Evolutionary conservation across 1,140 invertebrate species (phyloP), one percentile per base, ranked within the genome.

Genomic region (Leptinotarsa texana): DNA sequence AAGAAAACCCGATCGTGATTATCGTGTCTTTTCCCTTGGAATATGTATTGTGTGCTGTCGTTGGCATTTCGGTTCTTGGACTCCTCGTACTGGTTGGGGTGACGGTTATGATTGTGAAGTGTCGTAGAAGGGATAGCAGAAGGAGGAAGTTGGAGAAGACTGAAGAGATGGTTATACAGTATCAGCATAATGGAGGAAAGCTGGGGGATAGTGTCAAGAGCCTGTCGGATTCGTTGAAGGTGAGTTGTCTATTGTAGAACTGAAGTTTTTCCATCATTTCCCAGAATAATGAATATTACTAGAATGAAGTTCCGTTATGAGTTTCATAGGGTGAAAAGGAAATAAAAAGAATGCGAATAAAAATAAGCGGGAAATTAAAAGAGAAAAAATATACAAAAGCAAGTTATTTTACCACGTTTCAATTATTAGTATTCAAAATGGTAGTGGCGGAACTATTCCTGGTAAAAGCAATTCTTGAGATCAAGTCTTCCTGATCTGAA

Each of bases 1-100:
- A 92, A 83, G 91, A 92, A 80, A 91, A 92, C 72, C 89, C 91
- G 6, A 88, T 91, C 18, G 88, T 91, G 4, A 89, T 90, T 49
- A 88, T 90, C 63, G 89, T 91, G 3, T 88, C 88, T 89, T 69
- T 92, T 81, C 90, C 91, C 1, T 87, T 90, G 47, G 90, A 92
- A 81, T 92, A 92, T 80, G 87, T 92, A 69, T 86, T 93, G 42
- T 88, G 91, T 15, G 88, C 91, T 77, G 89, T 91, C 33, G 89
- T 89, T 13, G 88, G 89, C 42, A 87, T 89, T 3, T 89, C 89
- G 74, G 82, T 88, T 17, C 75, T 83, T 18, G 80, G 81, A 8
- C 85, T 92, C 42, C 86, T 92, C 61, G 86, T 92, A 4, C 82
- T 91, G 48, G 84, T 92, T 2, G 86, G 91, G 48, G 87, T 91